phyloP scores from a whole-genome alignment of 1,140 invertebrate species.

The Ceratosolen fusciceps region DNA sequence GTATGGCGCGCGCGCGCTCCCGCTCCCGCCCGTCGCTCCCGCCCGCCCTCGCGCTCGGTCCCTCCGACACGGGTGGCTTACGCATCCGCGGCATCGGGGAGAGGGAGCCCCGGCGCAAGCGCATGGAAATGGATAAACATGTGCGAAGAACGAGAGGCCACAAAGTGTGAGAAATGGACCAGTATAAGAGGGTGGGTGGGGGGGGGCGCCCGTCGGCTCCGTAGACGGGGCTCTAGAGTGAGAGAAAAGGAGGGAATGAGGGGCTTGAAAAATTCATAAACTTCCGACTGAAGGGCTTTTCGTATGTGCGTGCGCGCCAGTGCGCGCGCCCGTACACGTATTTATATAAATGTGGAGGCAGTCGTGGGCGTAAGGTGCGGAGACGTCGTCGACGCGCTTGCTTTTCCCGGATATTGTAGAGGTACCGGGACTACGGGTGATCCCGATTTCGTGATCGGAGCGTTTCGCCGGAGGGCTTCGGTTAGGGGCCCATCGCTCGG shows the following conservation, averaged over 20 bases:
- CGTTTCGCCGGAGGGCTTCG: too few species aligned
- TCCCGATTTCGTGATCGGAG: too few species aligned
- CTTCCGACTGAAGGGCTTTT: neutral
- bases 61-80: neutral
- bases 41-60: slow-evolving; percentile 1
- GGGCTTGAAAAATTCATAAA: neutral
- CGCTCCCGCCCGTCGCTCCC: too few species aligned
- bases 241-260: neutral
- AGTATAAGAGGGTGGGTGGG: neutral
- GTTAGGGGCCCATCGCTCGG: too few species aligned
- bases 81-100: too few species aligned
- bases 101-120: slow-evolving; percentile 1
- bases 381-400: too few species aligned
- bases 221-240: neutral
- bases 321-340: neutral
- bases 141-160: neutral
- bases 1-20: too few species aligned
- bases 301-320: neutral
- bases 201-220: neutral
- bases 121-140: slow-evolving; percentile 7
- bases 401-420: too few species aligned
- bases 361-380: too few species aligned
- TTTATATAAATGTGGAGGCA: too few species aligned
- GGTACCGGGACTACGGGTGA: too few species aligned
- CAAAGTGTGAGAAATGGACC: neutral